Evolutionary conservation across 2,113 vertebrate genomes (phyloP), one percentile per base, ranked within the genome.

Genomic region (Motacilla alba): DNA sequence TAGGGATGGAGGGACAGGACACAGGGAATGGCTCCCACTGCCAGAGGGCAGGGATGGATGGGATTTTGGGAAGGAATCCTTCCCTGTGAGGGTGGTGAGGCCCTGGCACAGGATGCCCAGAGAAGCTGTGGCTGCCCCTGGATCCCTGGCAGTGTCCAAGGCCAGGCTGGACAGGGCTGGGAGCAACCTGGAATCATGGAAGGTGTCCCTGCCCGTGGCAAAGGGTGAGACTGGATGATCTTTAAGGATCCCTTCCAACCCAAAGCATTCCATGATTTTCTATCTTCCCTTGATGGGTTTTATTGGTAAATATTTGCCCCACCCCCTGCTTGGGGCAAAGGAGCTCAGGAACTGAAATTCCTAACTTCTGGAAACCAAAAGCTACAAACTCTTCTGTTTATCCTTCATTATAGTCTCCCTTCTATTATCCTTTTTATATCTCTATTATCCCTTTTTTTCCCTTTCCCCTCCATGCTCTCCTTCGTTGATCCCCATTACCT

Each of bases 171-270:
- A 47, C 0, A 0, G 15, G 28, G 18, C 10, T 79, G n/a, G n/a
- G n/a, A n/a, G n/a, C n/a, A n/a, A 0, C 3, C 5, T 82, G 39
- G 28, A 16, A 1, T 0, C 0, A 11, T 41, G 20, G 46, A 0
- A 60, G 6, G 5, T 89, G 60, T 53, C 28, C 15, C 60, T 74
- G 68, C 13, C 11, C 23, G 26, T 24, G 68, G 27, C 9, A 50
- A 4, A 14, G 15, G 13, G 1, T 52, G 68, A 10, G 0, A 24
- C 5, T 7, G 10, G 77, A 12, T 24, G 6, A 3, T 8, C 7
- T 15, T 31, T 52, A 53, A 46, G 10, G 46, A 44, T 30, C 39
- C 21, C 5, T 53, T n/a, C 60, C 39, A 24, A 9, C 20, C 20
- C n/a, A 83, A 83, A 68, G 24, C 55, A 66, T 66, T 16, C 44